Conservation (phyloP, 2,797 vertebrate species). For the Meda fulgida region DNA sequence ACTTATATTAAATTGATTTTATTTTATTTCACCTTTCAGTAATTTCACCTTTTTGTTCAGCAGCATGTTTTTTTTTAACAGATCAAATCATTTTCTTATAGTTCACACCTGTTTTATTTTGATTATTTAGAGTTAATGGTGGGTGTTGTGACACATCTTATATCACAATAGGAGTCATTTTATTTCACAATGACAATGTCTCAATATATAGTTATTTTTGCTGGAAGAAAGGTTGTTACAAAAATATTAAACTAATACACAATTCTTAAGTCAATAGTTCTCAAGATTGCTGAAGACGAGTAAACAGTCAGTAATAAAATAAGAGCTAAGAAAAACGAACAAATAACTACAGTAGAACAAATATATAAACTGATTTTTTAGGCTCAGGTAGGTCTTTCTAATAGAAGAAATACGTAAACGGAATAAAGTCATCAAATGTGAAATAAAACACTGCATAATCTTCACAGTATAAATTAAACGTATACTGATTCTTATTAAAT, state of each 20-base stretch:
- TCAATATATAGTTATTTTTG: neutral
- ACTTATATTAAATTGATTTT: slow-evolving; percentile 12
- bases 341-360: neutral
- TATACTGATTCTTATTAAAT: neutral
- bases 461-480: neutral
- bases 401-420: neutral
- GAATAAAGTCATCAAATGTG: neutral
- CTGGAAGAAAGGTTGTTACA: neutral
- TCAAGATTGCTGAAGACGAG: neutral
- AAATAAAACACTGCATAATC: neutral
- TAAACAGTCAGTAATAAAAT: neutral
- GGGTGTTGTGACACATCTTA: neutral
- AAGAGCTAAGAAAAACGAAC: neutral
- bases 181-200: too few species aligned
- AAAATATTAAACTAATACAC: neutral
- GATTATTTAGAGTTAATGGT: neutral
- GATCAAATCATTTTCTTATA: slow-evolving; percentile 44
- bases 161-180: neutral
- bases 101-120: slow-evolving; percentile 44
- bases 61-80: slow-evolving; percentile 43
- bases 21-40: slow-evolving; percentile 39
- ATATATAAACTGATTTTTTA: neutral
- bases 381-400: too few species aligned
- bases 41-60: slow-evolving; percentile 7
- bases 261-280: neutral